A percentile compares a stretch with the other conserved stretches of the same genome.
These are phyloP conservation scores for Empis livida DNA, from an alignment of 2,888 invertebrate genomes.

Conservation along the genomic window DNA sequence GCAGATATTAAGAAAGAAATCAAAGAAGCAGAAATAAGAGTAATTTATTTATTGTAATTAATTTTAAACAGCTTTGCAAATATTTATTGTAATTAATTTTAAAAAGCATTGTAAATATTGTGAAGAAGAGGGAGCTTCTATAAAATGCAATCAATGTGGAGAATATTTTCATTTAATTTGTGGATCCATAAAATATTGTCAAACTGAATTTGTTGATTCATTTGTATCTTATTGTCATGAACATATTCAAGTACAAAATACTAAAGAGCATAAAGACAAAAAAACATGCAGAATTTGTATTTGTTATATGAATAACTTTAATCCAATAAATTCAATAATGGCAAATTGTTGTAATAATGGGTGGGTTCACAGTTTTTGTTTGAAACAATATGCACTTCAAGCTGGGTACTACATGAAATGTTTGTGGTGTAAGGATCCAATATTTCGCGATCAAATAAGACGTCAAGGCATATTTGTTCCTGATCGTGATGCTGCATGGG, in stretches of 20 bases:
- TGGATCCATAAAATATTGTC: constrained; percentile 17
- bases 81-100: neutral
- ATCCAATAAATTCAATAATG: constrained; percentile 14
- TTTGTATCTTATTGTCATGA: constrained; percentile 23
- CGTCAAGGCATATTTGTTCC: constrained; percentile 26
- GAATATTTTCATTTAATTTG: constrained; percentile 23
- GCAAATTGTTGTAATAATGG: constrained; percentile 25
- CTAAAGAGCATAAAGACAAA: constrained; percentile 10
- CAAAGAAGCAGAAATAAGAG: constrained; percentile 48
- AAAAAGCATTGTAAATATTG: constrained; percentile 21
- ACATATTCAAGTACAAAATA: constrained; percentile 19
- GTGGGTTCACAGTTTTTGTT: constrained; percentile 24
- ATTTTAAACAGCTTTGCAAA: neutral
- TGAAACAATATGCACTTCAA: constrained; percentile 23
- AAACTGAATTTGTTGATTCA: constrained; percentile 17
- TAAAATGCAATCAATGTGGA: constrained; percentile 21
- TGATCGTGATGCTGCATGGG: constrained; percentile 71
- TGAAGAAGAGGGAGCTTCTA: constrained; percentile 15
- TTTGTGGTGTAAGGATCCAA: constrained; percentile 23
- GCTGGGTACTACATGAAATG: constrained; percentile 30
- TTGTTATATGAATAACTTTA: constrained; percentile 9
- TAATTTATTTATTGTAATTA: constrained; percentile 22
- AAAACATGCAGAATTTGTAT: constrained; percentile 23
- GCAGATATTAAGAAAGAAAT: constrained; percentile 57
- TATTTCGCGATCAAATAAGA: constrained; percentile 23